Evolutionary conservation across 2,888 invertebrate species (phyloP), one percentile per base, ranked within the genome.

Genomic region (Nematopogon swammerdamellus): DNA sequence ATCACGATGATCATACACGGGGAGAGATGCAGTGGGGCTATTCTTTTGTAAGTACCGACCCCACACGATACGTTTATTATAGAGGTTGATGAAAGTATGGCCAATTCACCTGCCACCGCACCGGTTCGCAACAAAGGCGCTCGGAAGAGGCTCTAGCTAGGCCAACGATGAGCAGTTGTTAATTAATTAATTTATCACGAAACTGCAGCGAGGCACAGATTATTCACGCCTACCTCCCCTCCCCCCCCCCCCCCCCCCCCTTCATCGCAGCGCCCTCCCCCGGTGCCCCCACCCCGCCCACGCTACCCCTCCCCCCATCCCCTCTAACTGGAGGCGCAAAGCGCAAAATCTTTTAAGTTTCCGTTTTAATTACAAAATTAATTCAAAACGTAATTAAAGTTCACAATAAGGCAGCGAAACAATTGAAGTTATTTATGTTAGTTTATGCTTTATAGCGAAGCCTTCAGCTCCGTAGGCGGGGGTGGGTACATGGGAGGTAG

Each of bases 321-420:
- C 77, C 79, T 79, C 77, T 73, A 79, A 79, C 77, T 79, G 77
- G 76, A 77, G 77, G 75, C 79, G 77, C 44, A 44, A 17, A 44
- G 70, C 70, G 72, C 75, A 54, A 56, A 56, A 56, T 73, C 77
- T 76, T 76, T 74, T 56, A 56, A 77, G 80, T 80, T 80, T 80
- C 80, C 79, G 80, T 80, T 80, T 80, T 80, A 80, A 80, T 80
- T 80, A 80, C 79, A 76, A 80, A 80, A 80, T 80, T 80, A 80
- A 80, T 80, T 80, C 80, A 80, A 80, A 80, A 80, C 79, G 80
- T 80, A 80, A 80, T 80, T 80, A 80, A 80, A 80, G 76, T 80
- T 80, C 79, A 80, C 80, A 80, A 80, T 80, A 79, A 80, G 77
- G 75, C 76, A 70, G 76, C 79, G 36, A 73, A 80, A 80, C 80